phyloP scores from a whole-genome alignment of 2,888 invertebrate species.

The Electrophaes corylata region DNA sequence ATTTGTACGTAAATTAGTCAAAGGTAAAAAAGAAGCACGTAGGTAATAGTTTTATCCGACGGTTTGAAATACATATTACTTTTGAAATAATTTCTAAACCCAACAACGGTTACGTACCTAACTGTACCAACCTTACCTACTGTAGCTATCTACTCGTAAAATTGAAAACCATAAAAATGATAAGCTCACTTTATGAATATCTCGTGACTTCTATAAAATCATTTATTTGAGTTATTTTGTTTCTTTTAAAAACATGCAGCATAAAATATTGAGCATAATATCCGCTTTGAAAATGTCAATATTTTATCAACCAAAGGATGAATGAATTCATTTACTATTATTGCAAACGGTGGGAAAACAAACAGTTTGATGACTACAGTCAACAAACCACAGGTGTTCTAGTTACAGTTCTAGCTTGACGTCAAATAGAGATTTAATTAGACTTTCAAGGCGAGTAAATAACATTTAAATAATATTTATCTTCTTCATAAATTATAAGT shows the following conservation, averaged over 20 bases:
- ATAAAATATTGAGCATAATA: too few species aligned
- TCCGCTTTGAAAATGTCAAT: too few species aligned
- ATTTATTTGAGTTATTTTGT: background rate
- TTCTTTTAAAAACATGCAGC: background rate
- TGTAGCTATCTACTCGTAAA: too few species aligned
- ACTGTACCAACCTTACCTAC: too few species aligned
- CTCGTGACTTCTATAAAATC: background rate
- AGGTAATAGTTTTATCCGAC: too few species aligned
- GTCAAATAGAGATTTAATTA: background rate
- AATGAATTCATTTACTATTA: background rate
- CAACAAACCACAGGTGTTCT: background rate
- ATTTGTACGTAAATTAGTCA: too few species aligned
- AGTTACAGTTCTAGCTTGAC: background rate
- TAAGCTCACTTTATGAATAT: background rate
- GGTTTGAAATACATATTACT: too few species aligned
- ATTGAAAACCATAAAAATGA: background rate
- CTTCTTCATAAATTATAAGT: background rate
- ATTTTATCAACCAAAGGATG: background rate
- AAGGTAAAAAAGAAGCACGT: too few species aligned
- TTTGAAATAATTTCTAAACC: background rate
- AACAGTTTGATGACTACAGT: background rate
- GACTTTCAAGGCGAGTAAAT: too few species aligned
- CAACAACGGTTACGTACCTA: background rate
- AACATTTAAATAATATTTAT: too few species aligned
- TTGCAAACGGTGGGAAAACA: background rate